Evolutionary conservation across 2,888 invertebrate genomes (phyloP).

Genomic region (Drosophila anomalata): DNA sequence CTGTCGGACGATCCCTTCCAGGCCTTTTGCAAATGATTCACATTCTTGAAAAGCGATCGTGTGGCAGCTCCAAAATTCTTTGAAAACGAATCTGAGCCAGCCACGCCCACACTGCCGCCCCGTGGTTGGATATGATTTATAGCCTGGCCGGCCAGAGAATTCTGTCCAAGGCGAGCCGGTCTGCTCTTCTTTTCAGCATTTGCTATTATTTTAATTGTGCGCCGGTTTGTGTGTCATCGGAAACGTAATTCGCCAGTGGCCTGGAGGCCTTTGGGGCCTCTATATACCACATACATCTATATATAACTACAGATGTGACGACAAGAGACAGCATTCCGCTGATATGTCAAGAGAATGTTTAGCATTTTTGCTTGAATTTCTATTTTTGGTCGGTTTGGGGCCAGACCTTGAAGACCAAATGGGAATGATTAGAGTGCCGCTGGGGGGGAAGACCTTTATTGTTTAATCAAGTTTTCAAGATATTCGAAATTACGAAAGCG

Average conservation of each 20-base stretch:
- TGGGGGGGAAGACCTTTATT: slow-evolving; percentile 6
- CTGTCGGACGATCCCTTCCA: slow-evolving; percentile 3
- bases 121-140: slow-evolving; percentile 57
- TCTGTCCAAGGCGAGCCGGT: slow-evolving; percentile 77
- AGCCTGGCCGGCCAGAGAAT: slow-evolving; percentile 52
- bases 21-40: slow-evolving; percentile 53
- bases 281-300: not conserved
- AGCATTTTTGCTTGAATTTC: slow-evolving; percentile 71
- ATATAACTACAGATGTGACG: slow-evolving; percentile 29
- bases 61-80: slow-evolving; percentile 61
- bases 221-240: slow-evolving; percentile 53
- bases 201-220: slow-evolving; percentile 29
- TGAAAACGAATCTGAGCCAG: slow-evolving; percentile 51
- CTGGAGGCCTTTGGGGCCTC: slow-evolving; percentile 53
- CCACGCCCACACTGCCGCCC: slow-evolving; percentile 50
- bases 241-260: slow-evolving; percentile 18
- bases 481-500: not conserved
- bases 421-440: not conserved
- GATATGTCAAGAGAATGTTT: slow-evolving; percentile 69
- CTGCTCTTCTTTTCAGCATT: slow-evolving; percentile 34
- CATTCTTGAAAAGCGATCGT: slow-evolving; percentile 65
- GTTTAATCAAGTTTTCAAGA: slow-evolving; percentile 13
- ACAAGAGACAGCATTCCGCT: slow-evolving; percentile 56
- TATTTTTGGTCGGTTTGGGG: slow-evolving; percentile 53
- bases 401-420: slow-evolving; percentile 27